phyloP scores from a whole-genome alignment of 64 coral and sea anemone genomes.

The Orbicella faveolata region DNA sequence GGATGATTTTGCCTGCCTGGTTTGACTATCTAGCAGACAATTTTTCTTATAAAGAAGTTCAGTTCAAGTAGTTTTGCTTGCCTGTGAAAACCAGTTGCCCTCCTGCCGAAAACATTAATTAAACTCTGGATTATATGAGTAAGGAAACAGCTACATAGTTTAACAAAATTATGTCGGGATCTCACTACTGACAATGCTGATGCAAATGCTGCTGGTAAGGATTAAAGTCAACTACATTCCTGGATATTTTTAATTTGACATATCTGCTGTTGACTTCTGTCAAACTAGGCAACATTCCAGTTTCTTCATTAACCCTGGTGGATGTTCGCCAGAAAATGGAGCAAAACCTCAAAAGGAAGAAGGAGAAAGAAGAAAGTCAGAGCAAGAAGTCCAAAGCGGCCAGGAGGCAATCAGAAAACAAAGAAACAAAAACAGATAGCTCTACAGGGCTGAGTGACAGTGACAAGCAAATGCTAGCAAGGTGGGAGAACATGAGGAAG shows the following conservation, averaged over 20 bases:
- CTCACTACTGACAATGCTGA: too few relatives aligned
- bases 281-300: constrained; percentile 12
- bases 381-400: constrained; percentile 71
- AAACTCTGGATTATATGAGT: too few relatives aligned
- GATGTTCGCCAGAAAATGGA: constrained; percentile 59
- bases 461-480: constrained; percentile 80
- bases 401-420: constrained; percentile 49
- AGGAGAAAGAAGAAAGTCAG: constrained; percentile 63
- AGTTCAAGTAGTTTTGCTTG: too few relatives aligned
- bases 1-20: too few relatives aligned
- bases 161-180: too few relatives aligned
- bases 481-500: constrained; percentile 92
- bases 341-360: constrained; percentile 82
- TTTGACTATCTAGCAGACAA: too few relatives aligned
- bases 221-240: background rate
- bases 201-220: background rate
- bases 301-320: constrained; percentile 57
- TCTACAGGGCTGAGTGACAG: constrained; percentile 67
- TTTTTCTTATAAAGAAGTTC: too few relatives aligned
- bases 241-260: background rate
- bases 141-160: too few relatives aligned
- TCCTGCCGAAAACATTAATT: too few relatives aligned
- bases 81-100: too few relatives aligned
- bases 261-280: background rate
- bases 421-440: constrained; percentile 39